phyloP scores from a whole-genome alignment of 2,113 vertebrate genomes.

The Cinclus mexicanus region DNA sequence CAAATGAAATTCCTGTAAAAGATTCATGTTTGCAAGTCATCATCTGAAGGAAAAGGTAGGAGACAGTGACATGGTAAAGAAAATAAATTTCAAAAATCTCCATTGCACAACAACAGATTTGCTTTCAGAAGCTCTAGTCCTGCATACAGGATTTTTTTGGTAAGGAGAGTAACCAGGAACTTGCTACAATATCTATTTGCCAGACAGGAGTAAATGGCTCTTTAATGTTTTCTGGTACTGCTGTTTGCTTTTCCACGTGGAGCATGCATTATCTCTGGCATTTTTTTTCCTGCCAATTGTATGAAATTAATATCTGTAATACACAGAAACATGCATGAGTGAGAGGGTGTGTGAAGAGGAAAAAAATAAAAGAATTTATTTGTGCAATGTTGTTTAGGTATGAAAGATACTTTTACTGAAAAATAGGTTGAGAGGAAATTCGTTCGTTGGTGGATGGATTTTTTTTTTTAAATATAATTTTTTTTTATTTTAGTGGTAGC shows the following conservation, averaged over 20 bases:
- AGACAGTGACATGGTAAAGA: not conserved
- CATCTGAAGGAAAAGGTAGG: not conserved
- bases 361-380: not conserved
- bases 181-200: not conserved
- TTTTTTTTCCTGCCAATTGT: rapidly evolving
- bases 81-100: not conserved
- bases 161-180: not conserved
- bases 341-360: not conserved
- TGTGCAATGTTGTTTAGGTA: not conserved
- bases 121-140: not conserved
- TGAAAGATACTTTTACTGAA: not conserved
- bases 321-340: not conserved
- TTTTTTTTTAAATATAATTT: not conserved
- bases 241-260: not conserved
- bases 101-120: not conserved
- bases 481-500: not conserved
- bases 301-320: not conserved
- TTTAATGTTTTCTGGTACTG: not conserved
- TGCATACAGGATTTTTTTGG: not conserved
- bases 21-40: not conserved
- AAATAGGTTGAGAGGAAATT: not conserved
- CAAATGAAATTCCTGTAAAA: not conserved
- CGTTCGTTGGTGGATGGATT: rapidly evolving
- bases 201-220: not conserved
- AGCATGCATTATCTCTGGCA: rapidly evolving